Evolutionary conservation across 2,797 vertebrate species (phyloP), one percentile per base, ranked within the genome.

Genomic region (Vireo griseus): DNA sequence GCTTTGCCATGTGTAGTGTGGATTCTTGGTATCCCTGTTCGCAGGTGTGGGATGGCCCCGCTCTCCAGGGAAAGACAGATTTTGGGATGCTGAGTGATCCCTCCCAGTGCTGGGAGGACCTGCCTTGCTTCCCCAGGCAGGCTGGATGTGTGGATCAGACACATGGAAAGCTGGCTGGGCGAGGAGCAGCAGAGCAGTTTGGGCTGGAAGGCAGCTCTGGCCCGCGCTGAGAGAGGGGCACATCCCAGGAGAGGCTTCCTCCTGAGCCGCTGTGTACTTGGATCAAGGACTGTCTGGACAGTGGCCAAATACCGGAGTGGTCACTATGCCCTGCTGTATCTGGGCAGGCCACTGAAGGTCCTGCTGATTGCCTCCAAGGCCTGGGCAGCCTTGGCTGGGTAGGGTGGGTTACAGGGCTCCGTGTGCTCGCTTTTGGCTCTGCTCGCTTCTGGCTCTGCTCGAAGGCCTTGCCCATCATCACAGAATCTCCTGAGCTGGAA

Each of bases 391-490:
- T 26, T 55, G 61, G 71, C 35, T 13, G 61, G 16, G 44, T 1
- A 1, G 15, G 9, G 8, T 7, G 42, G 33, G 40, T 10, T 12
- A 5, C 2, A 1, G 58, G 33, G 55, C 26, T 31, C 24, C 0
- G 3, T 4, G 3, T 37, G 29, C 51, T 48, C 1, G 0, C 0
- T 5, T 10, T 44, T 13, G 29, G 20, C 51, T 1, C 2, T 24
- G 39, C 57, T 48, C 14, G 2, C 0, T 5, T 10, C 48, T 13
- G 29, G 20, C 51, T 1, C 2, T 24, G 39, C 57, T 48, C 14
- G 3, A 35, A 7, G 3, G 19, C 40, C 16, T 1, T 25, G 24
- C 4, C 21, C 40, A 4, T 3, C 1, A 29, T 33, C 58, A 4
- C 13, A 10, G 42, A 48, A 9, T 2, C 2, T 0, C 16, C 50